phyloP scores from a whole-genome alignment of 2,113 vertebrate genomes.

The Chunga burmeisteri region DNA sequence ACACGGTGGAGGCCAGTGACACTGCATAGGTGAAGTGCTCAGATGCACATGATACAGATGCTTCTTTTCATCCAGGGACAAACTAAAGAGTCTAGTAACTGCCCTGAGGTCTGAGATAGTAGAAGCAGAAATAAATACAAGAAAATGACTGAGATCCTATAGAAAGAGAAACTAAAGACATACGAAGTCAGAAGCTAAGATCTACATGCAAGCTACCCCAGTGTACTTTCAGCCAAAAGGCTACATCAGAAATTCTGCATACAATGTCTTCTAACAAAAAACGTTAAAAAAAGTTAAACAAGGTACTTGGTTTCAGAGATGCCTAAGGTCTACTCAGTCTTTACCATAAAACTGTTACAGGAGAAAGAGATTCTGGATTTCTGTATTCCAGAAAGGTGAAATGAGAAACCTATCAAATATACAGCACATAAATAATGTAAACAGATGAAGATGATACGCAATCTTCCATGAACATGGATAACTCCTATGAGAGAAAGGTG shows the following conservation, averaged over 20 bases:
- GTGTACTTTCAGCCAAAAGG: background rate
- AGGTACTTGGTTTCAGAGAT: background rate
- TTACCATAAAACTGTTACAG: background rate
- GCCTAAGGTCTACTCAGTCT: background rate
- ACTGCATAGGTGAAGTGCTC: background rate
- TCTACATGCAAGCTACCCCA: background rate
- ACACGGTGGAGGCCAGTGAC: background rate
- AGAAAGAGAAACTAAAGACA: background rate
- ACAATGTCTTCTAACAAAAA: background rate
- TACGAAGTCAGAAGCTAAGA: accelerated
- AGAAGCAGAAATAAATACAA: background rate
- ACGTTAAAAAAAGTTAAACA: background rate
- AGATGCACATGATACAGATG: too few species aligned
- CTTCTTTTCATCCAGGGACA: background rate
- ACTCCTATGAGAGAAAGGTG: background rate
- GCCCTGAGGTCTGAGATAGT: background rate
- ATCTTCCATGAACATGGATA: background rate
- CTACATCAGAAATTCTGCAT: background rate
- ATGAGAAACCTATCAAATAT: background rate
- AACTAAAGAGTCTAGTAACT: background rate
- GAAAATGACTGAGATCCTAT: background rate
- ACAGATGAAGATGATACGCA: background rate
- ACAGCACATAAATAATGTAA: background rate
- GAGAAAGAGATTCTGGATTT: too few species aligned
- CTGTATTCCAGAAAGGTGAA: background rate